Base-by-base conservation (phyloP, 2,113 vertebrate species). In the Hemibagrus wyckioides region DNA sequence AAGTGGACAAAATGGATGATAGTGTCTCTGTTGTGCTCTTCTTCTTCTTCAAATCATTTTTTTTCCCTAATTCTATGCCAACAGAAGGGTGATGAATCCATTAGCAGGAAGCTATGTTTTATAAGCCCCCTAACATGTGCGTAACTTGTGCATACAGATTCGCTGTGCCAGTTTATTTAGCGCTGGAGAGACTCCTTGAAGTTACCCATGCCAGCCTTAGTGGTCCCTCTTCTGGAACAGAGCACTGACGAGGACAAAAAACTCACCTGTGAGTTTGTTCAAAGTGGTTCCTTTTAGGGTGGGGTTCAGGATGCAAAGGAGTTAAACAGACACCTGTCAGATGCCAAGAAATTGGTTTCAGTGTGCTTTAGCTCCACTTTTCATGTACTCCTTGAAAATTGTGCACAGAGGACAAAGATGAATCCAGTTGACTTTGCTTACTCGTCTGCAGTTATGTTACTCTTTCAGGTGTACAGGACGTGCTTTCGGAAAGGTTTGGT, bases 91-190 rank as follows among this genome's bases (percentile, higher is more conserved):
- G 67, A 76, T 48, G 39, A 82, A 85, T 61, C 50, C 54, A 90
- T 61, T 73, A 91, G 82, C 90, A 90, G 93, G 94, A 92, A 94
- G 94, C 94, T 94, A 94, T 91, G 73, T 93, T 93, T 92, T 92
- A 87, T 93, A 88, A 79, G 79, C 88, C 75, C 75, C 85, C 82
- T 52, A 79, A 84, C 33, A 83, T 79, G 25, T 83, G 79, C 65
- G 28, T 50, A 21, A 61, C 61, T 71, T 86, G 80, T 71, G 52
- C 21, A 82, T 86, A 86, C 65, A 71, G 52, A 39, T 82, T 80
- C 36, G 21, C 52, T 59, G 79, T 86, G 48, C 61, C 63, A 81
- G 33, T 73, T 86, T 69, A 30, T 81, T 86, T 81, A 59, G 50
- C 50, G 61, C 50, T 81, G 28, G 54, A 56, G 77, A 57, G 14